Evolutionary conservation across 2,888 invertebrate species (phyloP), one percentile per base, ranked within the genome.

Genomic region (Cremastinae sp.): DNA sequence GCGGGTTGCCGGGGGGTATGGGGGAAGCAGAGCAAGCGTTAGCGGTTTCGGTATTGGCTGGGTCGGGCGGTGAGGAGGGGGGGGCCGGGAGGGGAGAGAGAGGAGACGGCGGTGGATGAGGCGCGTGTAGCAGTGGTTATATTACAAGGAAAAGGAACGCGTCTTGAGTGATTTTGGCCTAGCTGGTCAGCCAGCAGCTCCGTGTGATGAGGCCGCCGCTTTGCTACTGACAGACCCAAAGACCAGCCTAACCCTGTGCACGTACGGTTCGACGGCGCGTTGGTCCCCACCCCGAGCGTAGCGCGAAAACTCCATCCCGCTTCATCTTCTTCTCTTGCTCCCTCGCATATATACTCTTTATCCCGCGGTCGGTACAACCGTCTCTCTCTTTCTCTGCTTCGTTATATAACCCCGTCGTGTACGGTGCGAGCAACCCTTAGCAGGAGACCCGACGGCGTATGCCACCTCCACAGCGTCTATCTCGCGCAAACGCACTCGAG

Each of bases 161-260:
- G 88, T 87, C 89, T 89, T 89, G 88, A 80, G 79, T 80, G 79
- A 80, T 86, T 84, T 85, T 85, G 88, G 87, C 86, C 88, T 87
- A 86, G 88, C 88, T 81, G 82, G 82, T 81, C 86, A 86, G 86
- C 84, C 87, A 85, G 88, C 88, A 89, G 89, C 88, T 88, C 89
- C 89, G 89, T 89, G 86, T 89, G 88, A 89, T 87, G 87, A 89
- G 89, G 89, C 89, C 89, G 89, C 89, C 89, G 89, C 89, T 89
- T 89, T 86, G 87, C 89, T 89, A 89, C 89, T 89, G 88, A 88
- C 88, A 84, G 84, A 84, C 84, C 81, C 83, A 80, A 83, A 83
- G 84, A 89, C 89, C 89, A 88, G 87, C 89, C 89, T 89, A 88
- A 89, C 89, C 88, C 86, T 87, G 85, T 85, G 86, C 73, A 74